Conservation (phyloP, 2,888 invertebrate genomes). For the Carcina quercana region DNA sequence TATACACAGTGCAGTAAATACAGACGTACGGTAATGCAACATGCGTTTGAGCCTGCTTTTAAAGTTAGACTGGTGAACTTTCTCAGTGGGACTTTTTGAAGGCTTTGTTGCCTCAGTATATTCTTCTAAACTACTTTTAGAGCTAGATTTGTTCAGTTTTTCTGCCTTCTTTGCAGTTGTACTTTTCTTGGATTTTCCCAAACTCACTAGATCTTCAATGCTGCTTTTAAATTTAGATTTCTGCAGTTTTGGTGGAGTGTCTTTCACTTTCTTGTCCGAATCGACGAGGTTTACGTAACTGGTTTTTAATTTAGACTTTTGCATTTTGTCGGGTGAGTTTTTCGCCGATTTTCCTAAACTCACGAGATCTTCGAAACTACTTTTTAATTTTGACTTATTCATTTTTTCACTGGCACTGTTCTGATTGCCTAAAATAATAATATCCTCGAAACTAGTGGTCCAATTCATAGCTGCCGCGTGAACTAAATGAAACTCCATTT, state of each 20-base stretch:
- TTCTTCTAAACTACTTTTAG: not conserved
- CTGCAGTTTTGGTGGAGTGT: no score
- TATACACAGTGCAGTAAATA: conserved; percentile 12
- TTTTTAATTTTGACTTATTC: no score
- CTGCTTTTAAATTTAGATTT: no score
- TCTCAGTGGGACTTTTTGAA: conserved; percentile 7
- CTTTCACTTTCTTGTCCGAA: no score
- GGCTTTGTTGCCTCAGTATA: not conserved
- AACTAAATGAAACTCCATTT: conserved; percentile 21
- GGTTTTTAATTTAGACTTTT: no score
- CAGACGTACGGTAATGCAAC: conserved; percentile 7
- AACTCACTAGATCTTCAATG: no score
- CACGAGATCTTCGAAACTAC: not conserved
- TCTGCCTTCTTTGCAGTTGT: no score
- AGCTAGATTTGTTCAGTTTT: no score
- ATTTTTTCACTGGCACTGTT: not conserved
- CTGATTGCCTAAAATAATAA: not conserved
- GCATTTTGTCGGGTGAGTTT: no score
- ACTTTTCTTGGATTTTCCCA: no score
- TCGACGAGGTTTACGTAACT: no score
- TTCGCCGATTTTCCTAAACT: no score
- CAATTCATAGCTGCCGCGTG: conserved; percentile 6
- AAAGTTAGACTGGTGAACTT: conserved; percentile 9
- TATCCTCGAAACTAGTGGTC: conserved; percentile 2
- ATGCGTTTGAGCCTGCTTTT: conserved; percentile 5